Percentiles rank a stretch among this genome's conserved stretches.
Evolutionary conservation across 2,888 invertebrate species (phyloP).

Genomic region (Lamproptera curius): DNA sequence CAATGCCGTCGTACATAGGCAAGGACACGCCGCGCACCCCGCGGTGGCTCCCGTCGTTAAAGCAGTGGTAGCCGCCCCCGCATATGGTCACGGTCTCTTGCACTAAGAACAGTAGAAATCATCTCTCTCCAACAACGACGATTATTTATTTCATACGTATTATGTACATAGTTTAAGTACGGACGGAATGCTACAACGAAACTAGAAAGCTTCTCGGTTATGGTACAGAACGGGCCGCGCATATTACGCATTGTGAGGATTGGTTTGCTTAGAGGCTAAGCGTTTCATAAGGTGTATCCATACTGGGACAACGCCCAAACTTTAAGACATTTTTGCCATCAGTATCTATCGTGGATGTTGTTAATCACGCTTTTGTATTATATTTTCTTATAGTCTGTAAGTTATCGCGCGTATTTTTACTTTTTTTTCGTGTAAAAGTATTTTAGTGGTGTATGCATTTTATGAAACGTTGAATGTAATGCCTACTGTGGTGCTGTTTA

Average conservation of each 20-base stretch:
- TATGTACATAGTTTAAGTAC: constrained; percentile 53
- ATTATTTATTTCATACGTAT: constrained; percentile 53
- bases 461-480: constrained; percentile 65
- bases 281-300: constrained; percentile 67
- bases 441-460: constrained; percentile 48
- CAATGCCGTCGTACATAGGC: constrained; percentile 78
- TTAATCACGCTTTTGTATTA: constrained; percentile 59
- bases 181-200: constrained; percentile 55
- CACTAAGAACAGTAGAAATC: constrained; percentile 36
- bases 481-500: constrained; percentile 52
- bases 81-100: constrained; percentile 52
- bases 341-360: constrained; percentile 25
- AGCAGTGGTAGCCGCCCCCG: constrained; percentile 50
- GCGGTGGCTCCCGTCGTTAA: constrained; percentile 41
- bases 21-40: constrained; percentile 77
- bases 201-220: constrained; percentile 39
- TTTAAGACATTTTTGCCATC: constrained; percentile 34
- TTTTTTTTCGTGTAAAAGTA: constrained; percentile 33
- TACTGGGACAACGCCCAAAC: constrained; percentile 57
- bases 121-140: constrained; percentile 37
- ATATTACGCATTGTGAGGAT: constrained; percentile 15
- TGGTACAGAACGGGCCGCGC: constrained; percentile 32
- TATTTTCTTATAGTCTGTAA: constrained; percentile 68
- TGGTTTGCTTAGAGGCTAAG: constrained; percentile 39
- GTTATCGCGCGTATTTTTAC: constrained; percentile 44